Conservation (phyloP, 1,140 invertebrate species). For the Neodiprion pinetum region DNA sequence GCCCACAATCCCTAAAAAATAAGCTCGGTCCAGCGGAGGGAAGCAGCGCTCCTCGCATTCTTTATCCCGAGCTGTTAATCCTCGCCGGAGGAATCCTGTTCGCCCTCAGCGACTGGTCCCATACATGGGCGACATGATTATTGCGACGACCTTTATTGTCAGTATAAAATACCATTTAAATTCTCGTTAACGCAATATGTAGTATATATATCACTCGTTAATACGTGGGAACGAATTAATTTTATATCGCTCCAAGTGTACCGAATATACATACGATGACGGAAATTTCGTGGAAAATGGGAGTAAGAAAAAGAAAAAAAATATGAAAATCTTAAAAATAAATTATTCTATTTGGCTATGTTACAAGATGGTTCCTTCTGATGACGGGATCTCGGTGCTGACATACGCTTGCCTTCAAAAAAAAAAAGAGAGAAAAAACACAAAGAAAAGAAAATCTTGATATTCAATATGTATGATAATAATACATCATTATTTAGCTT, state of each 20-base stretch:
- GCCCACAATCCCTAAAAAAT: constrained; percentile 51
- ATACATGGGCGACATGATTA: constrained; percentile 24
- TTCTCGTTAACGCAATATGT: constrained; percentile 22
- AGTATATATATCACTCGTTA: constrained; percentile 16
- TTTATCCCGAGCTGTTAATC: no score
- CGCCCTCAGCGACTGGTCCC: constrained; percentile 8
- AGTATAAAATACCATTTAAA: constrained; percentile 50
- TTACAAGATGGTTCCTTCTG: constrained; percentile 11
- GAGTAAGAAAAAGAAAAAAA: not conserved
- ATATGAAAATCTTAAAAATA: constrained; percentile 6
- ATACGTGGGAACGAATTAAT: constrained; percentile 22
- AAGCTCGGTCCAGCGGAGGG: constrained; percentile 35
- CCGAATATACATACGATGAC: constrained; percentile 30
- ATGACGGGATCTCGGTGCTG: not conserved
- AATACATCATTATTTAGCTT: not conserved
- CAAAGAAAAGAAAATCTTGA: constrained; percentile 24
- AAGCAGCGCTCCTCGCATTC: not conserved
- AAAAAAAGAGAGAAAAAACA: constrained; percentile 13
- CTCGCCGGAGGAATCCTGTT: no score
- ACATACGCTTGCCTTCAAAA: constrained; percentile 47
- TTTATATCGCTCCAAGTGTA: constrained; percentile 45
- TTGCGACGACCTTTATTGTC: constrained; percentile 28
- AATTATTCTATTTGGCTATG: constrained; percentile 26
- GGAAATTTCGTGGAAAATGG: constrained; percentile 23
- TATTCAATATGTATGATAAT: constrained; percentile 10